Conservation (phyloP, 2,888 invertebrate species). For the Drosophila falleni region DNA sequence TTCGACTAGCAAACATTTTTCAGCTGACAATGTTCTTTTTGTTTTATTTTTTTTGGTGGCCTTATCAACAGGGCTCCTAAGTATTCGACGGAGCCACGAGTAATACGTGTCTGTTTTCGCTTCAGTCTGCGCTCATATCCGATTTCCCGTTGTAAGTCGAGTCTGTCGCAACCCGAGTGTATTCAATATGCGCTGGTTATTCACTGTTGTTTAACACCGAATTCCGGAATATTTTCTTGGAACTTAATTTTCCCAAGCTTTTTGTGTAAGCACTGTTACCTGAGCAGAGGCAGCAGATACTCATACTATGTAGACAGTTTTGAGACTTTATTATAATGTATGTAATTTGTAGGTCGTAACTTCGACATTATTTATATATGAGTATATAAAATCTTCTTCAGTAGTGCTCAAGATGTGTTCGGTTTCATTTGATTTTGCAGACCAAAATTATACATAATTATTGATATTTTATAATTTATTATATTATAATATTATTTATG, state of each 20-base stretch:
- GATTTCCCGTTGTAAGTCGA: constrained; percentile 52
- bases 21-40: constrained; percentile 52
- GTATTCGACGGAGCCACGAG: constrained; percentile 33
- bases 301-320: not conserved
- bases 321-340: not conserved
- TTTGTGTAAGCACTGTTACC: constrained; percentile 50
- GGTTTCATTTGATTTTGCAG: no score
- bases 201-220: constrained; percentile 80
- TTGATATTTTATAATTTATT: no score
- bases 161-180: constrained; percentile 55
- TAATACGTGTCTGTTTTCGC: constrained; percentile 56
- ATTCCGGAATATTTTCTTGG: constrained; percentile 84
- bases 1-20: constrained; percentile 24
- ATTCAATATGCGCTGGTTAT: constrained; percentile 50
- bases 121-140: constrained; percentile 62
- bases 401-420: no score
- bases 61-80: constrained; percentile 43
- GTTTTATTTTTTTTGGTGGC: constrained; percentile 1
- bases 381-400: no score
- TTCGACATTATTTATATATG: not conserved
- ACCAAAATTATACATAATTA: no score
- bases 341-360: not conserved
- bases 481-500: no score
- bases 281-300: constrained; percentile 25
- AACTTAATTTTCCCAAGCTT: constrained; percentile 83